phyloP scores from a whole-genome alignment of 30 jellyfish, hydroid and myxozoan species.

The Chrysaora quinquecirrha region DNA sequence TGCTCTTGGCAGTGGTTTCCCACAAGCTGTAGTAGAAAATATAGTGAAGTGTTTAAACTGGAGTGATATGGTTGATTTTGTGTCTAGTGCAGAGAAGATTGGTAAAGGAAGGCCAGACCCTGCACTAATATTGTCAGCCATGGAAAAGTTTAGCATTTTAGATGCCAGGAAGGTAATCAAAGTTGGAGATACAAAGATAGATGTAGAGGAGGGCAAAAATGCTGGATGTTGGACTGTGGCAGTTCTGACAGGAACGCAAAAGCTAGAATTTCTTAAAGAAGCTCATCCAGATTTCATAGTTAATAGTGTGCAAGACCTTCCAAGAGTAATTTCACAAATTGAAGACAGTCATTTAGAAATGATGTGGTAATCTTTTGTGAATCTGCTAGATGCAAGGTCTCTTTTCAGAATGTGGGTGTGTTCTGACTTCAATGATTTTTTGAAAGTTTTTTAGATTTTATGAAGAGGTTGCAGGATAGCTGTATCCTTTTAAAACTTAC shows the following conservation, averaged over 20 bases:
- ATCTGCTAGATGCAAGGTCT: no score
- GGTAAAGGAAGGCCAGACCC: constrained; percentile 73
- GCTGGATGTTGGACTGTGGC: constrained; percentile 76
- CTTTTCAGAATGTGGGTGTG: no score
- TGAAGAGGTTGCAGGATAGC: no score
- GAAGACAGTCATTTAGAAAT: neutral
- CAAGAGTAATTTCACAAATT: constrained; percentile 8
- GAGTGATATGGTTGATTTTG: constrained; percentile 41
- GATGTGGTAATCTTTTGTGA: no score
- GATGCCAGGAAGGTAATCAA: constrained; percentile 45
- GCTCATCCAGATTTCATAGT: constrained; percentile 51
- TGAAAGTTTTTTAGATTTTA: no score
- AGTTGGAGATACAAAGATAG: constrained; percentile 59
- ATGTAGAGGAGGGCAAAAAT: constrained; percentile 58
- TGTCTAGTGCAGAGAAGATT: constrained; percentile 66
- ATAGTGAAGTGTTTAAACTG: constrained; percentile 31
- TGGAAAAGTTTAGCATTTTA: constrained; percentile 8
- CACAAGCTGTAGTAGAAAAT: constrained; percentile 39
- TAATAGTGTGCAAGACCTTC: constrained; percentile 40
- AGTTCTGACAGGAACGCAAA: constrained; percentile 62
- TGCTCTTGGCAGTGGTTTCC: constrained; percentile 75
- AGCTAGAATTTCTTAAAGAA: neutral
- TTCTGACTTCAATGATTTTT: no score
- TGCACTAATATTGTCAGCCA: constrained; percentile 46
- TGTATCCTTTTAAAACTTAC: no score